Conservation (phyloP, 2,113 vertebrate species). For the Xyliphius kryptos region DNA sequence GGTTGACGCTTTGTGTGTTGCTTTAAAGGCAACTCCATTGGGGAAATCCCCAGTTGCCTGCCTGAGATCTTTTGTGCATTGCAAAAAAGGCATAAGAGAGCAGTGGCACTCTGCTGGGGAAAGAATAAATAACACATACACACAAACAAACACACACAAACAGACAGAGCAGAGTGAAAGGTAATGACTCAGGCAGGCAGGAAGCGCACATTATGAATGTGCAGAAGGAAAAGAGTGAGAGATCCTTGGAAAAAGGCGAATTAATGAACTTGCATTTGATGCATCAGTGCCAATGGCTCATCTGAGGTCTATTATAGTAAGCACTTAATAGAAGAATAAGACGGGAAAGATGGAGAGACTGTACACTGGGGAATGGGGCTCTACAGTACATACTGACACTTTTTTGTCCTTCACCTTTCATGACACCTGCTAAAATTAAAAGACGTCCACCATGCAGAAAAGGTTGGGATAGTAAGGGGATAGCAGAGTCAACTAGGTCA, state of each 20-base stretch:
- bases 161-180: constrained; percentile 23
- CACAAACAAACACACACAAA: constrained; percentile 9
- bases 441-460: too few species aligned
- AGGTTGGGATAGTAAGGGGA: too few species aligned
- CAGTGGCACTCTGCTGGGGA: constrained; percentile 19
- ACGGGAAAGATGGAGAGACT: too few species aligned
- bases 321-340: constrained; percentile 45
- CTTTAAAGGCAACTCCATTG: constrained; percentile 26
- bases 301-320: constrained; percentile 39
- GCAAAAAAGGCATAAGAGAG: constrained; percentile 13
- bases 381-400: too few species aligned
- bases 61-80: constrained; percentile 37
- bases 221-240: constrained; percentile 22
- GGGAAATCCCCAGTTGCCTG: constrained; percentile 32
- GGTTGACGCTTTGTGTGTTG: constrained; percentile 19
- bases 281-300: constrained; percentile 37
- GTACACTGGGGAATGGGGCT: too few species aligned
- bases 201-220: constrained; percentile 33
- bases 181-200: constrained; percentile 42
- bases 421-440: too few species aligned
- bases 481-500: too few species aligned
- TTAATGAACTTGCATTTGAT: constrained; percentile 46
- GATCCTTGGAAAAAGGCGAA: constrained; percentile 31
- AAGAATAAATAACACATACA: constrained; percentile 30
- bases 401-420: too few species aligned